Evolutionary conservation across 2,797 vertebrate genomes (phyloP).

Genomic region (Bradypodion ventrale): DNA sequence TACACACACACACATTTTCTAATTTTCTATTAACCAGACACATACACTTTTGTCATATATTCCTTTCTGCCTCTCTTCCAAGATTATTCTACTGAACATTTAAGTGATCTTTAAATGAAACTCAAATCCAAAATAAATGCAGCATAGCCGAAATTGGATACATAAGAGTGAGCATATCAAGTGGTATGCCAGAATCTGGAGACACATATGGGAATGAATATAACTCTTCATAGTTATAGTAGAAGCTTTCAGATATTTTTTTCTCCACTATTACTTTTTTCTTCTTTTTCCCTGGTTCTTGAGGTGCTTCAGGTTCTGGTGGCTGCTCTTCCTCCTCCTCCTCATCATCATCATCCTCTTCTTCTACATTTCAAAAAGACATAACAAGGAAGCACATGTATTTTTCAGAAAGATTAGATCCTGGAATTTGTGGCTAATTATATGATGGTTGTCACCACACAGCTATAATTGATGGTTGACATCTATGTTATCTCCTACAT

Average conservation of each 20-base stretch:
- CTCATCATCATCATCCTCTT: not conserved
- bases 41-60: not conserved
- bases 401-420: conserved; percentile 1
- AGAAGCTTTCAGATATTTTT: conserved; percentile 74
- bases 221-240: conserved; percentile 81
- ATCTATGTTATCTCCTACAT: no score
- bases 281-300: conserved; percentile 34
- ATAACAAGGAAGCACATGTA: conserved; percentile 34
- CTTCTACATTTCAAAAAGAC: conserved; percentile 41
- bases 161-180: conserved; percentile 84
- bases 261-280: conserved; percentile 47
- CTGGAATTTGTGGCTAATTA: conserved; percentile 5
- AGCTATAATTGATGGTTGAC: no score
- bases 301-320: conserved; percentile 3
- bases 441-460: not conserved
- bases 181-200: conserved; percentile 77
- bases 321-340: conserved; percentile 12
- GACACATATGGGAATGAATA: conserved; percentile 79
- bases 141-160: conserved; percentile 79
- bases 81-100: not conserved
- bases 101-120: not conserved
- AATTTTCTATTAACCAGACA: not conserved
- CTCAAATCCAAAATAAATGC: conserved; percentile 35
- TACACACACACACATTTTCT: no score
- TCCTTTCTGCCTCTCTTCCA: not conserved